Evolutionary conservation across 1,140 invertebrate genomes (phyloP).

Genomic region (Drosophila pseudoobscura): DNA sequence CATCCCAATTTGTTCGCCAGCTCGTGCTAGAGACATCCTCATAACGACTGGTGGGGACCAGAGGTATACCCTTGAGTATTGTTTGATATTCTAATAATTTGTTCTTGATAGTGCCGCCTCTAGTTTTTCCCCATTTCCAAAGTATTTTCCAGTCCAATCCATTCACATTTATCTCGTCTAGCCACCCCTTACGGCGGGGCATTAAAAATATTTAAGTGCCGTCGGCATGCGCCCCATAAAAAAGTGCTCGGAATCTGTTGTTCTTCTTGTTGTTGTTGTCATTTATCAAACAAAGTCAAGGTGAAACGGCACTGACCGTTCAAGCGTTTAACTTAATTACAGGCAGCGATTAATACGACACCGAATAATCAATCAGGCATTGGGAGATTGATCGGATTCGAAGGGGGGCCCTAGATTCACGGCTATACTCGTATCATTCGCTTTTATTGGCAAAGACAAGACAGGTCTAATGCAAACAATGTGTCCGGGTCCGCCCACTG

Average conservation of each 20-base stretch:
- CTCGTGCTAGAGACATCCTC: slow-evolving; percentile 16
- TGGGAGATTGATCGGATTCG: slow-evolving; percentile 20
- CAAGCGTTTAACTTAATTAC: slow-evolving; percentile 33
- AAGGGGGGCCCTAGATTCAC: slow-evolving; percentile 23
- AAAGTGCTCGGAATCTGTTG: slow-evolving; percentile 25
- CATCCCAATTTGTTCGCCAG: slow-evolving; percentile 10
- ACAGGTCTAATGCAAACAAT: slow-evolving; percentile 29
- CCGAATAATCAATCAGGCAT: slow-evolving; percentile 50
- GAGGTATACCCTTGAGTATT: background rate
- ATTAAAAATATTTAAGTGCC: slow-evolving; percentile 71
- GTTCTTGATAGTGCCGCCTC: too few relatives aligned
- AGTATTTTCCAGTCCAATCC: slow-evolving; percentile 17
- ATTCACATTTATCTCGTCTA: slow-evolving; percentile 33
- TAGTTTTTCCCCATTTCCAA: background rate
- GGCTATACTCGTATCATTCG: slow-evolving; percentile 4
- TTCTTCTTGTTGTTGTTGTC: background rate
- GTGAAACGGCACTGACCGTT: slow-evolving; percentile 37
- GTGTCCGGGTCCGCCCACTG: slow-evolving; percentile 51
- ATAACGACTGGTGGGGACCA: slow-evolving; percentile 11
- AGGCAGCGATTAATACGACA: slow-evolving; percentile 44
- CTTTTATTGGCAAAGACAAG: slow-evolving; percentile 13
- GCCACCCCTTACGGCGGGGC: slow-evolving; percentile 20
- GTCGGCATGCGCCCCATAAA: slow-evolving; percentile 60
- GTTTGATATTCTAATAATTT: too few relatives aligned
- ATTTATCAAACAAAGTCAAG: slow-evolving; percentile 49